These are phyloP conservation scores for Phaetusa simplex DNA, from an alignment of 2,113 vertebrate species.

Conservation along the genomic window DNA sequence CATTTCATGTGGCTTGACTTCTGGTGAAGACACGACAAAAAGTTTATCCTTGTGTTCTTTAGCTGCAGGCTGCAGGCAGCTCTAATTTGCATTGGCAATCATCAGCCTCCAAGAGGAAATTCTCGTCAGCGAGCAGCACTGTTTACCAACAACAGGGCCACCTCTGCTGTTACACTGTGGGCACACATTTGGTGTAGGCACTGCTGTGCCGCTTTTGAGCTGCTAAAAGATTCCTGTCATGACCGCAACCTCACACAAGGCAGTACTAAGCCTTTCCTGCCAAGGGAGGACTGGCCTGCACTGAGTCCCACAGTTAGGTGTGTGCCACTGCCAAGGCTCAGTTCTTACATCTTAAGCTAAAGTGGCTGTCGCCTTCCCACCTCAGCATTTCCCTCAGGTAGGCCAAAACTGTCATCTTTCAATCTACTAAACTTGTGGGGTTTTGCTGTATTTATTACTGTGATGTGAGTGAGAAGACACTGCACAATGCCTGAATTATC, in stretches of 20 bases:
- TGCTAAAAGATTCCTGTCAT: neutral
- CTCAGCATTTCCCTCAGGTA: neutral
- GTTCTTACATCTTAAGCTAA: neutral
- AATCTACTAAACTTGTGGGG: neutral
- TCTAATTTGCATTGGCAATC: neutral
- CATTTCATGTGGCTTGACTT: neutral
- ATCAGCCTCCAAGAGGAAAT: neutral
- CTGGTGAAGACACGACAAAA: neutral
- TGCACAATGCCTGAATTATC: neutral
- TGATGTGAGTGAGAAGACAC: neutral
- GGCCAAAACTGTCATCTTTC: neutral
- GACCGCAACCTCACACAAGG: neutral
- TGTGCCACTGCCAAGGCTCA: neutral
- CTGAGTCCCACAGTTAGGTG: neutral
- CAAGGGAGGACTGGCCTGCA: neutral
- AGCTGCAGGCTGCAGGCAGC: neutral
- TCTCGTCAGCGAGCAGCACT: neutral
- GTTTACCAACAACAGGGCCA: neutral
- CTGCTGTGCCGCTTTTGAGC: neutral
- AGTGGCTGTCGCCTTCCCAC: neutral
- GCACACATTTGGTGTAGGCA: rapidly evolving
- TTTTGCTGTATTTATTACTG: neutral
- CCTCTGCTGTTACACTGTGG: neutral
- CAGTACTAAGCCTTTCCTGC: neutral
- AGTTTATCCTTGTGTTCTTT: neutral